Percentiles rank a stretch among this genome's conserved stretches.
phyloP scores from a whole-genome alignment of 2,113 vertebrate genomes.

The Microcebus ravelobensis region DNA sequence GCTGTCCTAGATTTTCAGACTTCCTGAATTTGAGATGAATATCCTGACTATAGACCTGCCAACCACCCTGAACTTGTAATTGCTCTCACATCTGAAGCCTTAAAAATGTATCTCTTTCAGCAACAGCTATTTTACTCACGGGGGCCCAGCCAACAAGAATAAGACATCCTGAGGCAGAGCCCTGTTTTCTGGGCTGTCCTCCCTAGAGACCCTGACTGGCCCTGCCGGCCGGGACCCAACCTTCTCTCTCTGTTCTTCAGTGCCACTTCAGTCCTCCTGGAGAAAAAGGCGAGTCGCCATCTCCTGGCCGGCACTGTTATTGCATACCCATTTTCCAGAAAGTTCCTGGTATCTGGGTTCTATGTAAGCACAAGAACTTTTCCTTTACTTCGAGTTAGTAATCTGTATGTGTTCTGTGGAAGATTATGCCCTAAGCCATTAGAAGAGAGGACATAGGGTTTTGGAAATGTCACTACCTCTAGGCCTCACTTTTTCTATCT shows the following conservation, averaged over 20 bases:
- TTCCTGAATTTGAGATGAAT: constrained; percentile 44
- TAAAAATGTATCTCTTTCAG: constrained; percentile 47
- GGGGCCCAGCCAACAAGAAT: neutral
- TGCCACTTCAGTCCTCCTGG: neutral
- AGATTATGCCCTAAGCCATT: neutral
- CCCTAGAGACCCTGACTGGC: neutral
- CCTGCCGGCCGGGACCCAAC: neutral
- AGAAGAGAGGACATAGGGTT: neutral
- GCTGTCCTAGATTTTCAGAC: constrained; percentile 60
- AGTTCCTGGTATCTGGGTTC: neutral
- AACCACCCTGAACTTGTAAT: neutral
- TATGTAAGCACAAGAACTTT: neutral
- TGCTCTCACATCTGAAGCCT: constrained; percentile 43
- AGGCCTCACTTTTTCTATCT: constrained; percentile 6
- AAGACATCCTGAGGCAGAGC: neutral
- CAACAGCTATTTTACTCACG: neutral
- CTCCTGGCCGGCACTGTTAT: constrained; percentile 43
- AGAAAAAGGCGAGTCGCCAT: constrained; percentile 34
- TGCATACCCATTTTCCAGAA: neutral
- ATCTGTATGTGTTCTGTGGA: neutral
- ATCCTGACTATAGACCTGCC: constrained; percentile 50
- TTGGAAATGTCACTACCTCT: neutral
- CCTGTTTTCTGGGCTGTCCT: neutral
- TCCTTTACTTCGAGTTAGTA: neutral
- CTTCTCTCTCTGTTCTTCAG: neutral